phyloP scores from a whole-genome alignment of 2,797 vertebrate genomes.

The Saguinus oedipus region DNA sequence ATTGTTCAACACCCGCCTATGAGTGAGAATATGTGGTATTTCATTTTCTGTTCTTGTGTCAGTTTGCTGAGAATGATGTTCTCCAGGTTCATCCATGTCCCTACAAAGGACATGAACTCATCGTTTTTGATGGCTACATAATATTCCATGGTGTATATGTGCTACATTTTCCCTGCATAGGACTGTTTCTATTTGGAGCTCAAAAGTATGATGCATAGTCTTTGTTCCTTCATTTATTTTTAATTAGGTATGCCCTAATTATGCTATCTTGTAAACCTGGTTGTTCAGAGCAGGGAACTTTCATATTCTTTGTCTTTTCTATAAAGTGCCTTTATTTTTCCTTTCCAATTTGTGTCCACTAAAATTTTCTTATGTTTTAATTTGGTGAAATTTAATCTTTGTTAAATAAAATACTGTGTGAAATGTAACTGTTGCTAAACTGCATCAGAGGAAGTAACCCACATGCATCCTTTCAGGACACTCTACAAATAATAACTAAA shows the following conservation, averaged over 20 bases:
- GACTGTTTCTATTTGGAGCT: background rate
- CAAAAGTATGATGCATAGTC: background rate
- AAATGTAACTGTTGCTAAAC: background rate
- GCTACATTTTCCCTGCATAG: no score
- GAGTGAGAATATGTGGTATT: no score
- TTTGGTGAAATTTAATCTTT: background rate
- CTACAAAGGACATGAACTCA: no score
- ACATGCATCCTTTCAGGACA: background rate
- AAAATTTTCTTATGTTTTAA: background rate
- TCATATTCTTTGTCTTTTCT: background rate
- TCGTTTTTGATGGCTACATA: no score
- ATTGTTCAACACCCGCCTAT: no score
- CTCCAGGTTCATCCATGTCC: no score
- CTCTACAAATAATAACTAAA: background rate
- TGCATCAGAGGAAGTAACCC: background rate
- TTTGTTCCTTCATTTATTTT: background rate
- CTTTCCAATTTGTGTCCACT: background rate
- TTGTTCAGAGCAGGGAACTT: background rate
- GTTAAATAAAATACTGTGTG: background rate
- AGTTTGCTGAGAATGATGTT: no score
- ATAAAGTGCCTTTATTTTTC: background rate
- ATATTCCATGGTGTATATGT: no score
- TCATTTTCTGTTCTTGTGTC: no score
- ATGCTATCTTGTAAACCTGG: background rate
- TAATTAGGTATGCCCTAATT: background rate